Evolutionary conservation across 2,797 vertebrate genomes (phyloP).

Genomic region (Pipistrellus pipistrellus): DNA sequence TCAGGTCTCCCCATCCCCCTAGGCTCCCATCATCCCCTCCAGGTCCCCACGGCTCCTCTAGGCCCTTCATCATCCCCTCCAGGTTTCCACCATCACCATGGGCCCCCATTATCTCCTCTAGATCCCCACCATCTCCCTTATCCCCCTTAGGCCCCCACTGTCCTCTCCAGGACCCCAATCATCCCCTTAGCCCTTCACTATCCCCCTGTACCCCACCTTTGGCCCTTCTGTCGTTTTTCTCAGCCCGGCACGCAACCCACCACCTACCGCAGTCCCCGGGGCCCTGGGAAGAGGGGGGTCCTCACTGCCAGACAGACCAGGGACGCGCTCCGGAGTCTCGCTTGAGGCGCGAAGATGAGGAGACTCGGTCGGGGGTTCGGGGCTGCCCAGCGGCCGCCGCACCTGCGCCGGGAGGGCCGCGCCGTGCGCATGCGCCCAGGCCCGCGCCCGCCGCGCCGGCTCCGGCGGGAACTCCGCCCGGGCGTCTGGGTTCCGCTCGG

Average conservation of each 20-base stretch:
- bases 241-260: not conserved
- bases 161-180: not conserved
- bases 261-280: not conserved
- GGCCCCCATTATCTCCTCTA: not conserved
- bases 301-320: not conserved
- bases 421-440: not conserved
- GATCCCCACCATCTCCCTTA: not conserved
- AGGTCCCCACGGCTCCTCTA: not conserved
- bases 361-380: fast-evolving
- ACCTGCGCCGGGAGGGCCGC: not conserved
- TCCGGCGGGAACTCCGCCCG: not conserved
- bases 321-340: not conserved
- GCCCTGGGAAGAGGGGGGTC: not conserved
- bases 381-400: fast-evolving
- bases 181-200: not conserved
- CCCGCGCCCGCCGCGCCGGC: fast-evolving
- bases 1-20: not conserved
- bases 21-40: not conserved
- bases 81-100: not conserved
- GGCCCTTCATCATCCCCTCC: not conserved
- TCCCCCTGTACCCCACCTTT: not conserved
- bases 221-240: not conserved
- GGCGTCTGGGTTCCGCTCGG: not conserved
- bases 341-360: not conserved
- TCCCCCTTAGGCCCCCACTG: not conserved